phyloP scores from a whole-genome alignment of 2,113 vertebrate species.

The Onychorhynchus coronatus region DNA sequence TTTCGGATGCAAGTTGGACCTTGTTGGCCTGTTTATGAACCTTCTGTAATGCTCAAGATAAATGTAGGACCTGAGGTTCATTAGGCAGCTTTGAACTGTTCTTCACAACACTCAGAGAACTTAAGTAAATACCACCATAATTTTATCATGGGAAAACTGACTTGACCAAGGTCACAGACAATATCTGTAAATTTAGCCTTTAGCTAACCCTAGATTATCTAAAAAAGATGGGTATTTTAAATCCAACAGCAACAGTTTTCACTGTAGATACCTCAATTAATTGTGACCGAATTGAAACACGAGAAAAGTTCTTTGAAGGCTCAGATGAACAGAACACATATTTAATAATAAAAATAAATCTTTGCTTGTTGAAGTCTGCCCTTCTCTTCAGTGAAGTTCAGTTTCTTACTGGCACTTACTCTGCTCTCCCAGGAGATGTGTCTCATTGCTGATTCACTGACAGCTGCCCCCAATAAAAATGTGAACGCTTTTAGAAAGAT shows the following conservation, averaged over 20 bases:
- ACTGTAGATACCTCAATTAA: neutral
- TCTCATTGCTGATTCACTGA: neutral
- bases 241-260: neutral
- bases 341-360: neutral
- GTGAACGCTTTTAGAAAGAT: neutral
- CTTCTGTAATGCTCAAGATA: neutral
- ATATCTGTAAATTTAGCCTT: neutral
- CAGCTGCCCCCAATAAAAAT: neutral
- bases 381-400: neutral
- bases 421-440: neutral
- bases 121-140: neutral
- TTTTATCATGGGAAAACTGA: neutral
- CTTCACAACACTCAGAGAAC: neutral
- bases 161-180: neutral
- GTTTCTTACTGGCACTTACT: neutral
- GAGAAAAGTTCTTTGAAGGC: neutral
- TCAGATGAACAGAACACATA: neutral
- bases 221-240: neutral
- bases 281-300: neutral
- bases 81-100: neutral
- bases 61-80: neutral
- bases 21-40: neutral
- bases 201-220: neutral
- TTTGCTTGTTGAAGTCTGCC: neutral
- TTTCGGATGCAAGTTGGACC: neutral